phyloP scores from a whole-genome alignment of 2,888 invertebrate genomes.

The Bembecia ichneumoniformis region DNA sequence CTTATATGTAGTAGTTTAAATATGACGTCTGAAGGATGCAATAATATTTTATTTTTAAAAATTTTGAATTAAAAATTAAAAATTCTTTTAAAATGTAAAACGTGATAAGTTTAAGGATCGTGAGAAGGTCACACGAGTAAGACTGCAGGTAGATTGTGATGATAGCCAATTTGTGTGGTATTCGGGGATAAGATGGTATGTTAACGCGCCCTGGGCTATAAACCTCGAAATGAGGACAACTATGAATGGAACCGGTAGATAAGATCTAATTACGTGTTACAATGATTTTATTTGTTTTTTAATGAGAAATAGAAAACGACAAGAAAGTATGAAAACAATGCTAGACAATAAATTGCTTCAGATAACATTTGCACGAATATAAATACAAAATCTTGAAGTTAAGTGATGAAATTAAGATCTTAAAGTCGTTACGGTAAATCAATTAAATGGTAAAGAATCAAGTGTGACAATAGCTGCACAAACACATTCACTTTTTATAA shows the following conservation, averaged over 20 bases:
- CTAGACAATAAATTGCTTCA: too few relatives aligned
- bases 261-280: conserved; percentile 12
- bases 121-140: conserved; percentile 24
- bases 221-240: conserved; percentile 12
- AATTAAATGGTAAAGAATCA: conserved; percentile 22
- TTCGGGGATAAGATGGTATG: conserved; percentile 34
- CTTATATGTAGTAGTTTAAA: too few relatives aligned
- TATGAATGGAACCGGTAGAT: conserved; percentile 16
- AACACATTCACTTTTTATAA: conserved; percentile 18
- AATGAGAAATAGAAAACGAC: too few relatives aligned
- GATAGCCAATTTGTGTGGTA: conserved; percentile 43
- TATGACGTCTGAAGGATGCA: background rate
- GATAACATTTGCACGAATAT: too few relatives aligned
- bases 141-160: conserved; percentile 32
- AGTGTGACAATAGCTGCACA: conserved; percentile 23
- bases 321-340: too few relatives aligned
- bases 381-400: background rate
- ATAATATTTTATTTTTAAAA: background rate
- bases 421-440: conserved; percentile 11
- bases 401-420: background rate
- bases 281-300: too few relatives aligned
- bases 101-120: conserved; percentile 14
- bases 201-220: conserved; percentile 22
- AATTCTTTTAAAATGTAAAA: background rate
- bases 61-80: background rate